Evolutionary conservation across 2,888 invertebrate genomes (phyloP).

Genomic region (Conus canariensis): DNA sequence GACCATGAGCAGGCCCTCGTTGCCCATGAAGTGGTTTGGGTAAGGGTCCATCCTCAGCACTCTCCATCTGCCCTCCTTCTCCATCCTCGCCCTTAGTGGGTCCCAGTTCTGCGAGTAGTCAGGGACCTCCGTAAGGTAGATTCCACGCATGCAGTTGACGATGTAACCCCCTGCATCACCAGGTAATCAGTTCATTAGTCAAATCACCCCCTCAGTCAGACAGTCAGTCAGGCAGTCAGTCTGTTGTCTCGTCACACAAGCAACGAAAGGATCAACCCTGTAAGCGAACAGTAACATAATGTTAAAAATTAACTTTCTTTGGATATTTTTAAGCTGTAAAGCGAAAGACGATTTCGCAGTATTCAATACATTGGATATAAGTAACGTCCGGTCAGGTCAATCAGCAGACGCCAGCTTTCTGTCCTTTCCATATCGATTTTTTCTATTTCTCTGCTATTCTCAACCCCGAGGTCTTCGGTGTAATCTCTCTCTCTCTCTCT

Average conservation of each 20-base stretch:
- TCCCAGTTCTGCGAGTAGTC: slow-evolving; percentile 37
- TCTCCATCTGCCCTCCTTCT: slow-evolving; percentile 24
- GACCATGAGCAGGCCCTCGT: slow-evolving; percentile 30
- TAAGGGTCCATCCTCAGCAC: slow-evolving; percentile 26
- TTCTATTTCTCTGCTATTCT: too few species aligned
- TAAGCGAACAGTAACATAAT: too few species aligned
- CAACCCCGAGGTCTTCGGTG: too few species aligned
- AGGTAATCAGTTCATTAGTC: background rate
- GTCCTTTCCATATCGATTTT: too few species aligned
- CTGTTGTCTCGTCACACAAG: background rate
- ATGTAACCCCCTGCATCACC: slow-evolving; percentile 35
- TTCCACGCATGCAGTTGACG: slow-evolving; percentile 36
- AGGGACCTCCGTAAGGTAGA: slow-evolving; percentile 17
- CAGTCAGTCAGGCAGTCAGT: too few species aligned
- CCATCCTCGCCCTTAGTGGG: background rate
- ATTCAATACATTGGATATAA: too few species aligned
- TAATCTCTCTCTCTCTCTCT: too few species aligned
- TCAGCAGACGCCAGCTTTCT: too few species aligned
- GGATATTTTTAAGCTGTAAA: too few species aligned
- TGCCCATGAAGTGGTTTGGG: slow-evolving; percentile 34
- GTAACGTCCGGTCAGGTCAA: too few species aligned
- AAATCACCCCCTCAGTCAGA: background rate
- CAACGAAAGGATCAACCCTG: background rate
- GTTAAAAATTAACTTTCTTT: too few species aligned
- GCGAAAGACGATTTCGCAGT: too few species aligned